Evolutionary conservation across 2,113 vertebrate species (phyloP).

Genomic region (Toxotes jaculatrix): DNA sequence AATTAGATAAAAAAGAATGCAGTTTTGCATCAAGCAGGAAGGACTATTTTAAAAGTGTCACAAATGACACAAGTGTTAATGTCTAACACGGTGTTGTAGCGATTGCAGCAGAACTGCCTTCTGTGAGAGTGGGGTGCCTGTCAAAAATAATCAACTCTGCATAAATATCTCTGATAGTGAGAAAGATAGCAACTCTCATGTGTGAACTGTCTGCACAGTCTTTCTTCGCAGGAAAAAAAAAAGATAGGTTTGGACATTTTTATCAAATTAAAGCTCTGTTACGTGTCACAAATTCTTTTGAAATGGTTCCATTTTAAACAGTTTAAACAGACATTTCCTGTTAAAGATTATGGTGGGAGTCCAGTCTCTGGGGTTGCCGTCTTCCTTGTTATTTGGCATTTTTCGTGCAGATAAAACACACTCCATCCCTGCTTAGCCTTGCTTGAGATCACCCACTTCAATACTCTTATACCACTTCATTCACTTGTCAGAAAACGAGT

Average conservation of each 20-base stretch:
- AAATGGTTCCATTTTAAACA: neutral
- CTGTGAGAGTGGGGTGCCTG: neutral
- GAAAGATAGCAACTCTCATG: neutral
- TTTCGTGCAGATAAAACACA: conserved; percentile 20
- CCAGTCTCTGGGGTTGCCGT: neutral
- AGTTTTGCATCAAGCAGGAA: neutral
- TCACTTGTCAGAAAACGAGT: conserved; percentile 17
- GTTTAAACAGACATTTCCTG: neutral
- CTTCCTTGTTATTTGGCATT: neutral
- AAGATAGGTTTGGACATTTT: neutral
- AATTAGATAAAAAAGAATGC: neutral
- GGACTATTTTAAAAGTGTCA: neutral
- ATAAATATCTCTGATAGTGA: neutral
- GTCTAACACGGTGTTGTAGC: neutral
- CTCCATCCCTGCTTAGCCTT: conserved; percentile 9
- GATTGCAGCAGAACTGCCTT: neutral
- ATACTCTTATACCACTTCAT: neutral
- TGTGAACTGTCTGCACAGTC: neutral
- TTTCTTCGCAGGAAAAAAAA: neutral
- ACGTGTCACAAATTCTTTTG: neutral
- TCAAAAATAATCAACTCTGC: neutral
- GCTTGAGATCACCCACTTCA: conserved; percentile 13
- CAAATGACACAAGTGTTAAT: conserved; percentile 15
- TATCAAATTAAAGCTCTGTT: neutral
- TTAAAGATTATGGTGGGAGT: neutral